phyloP scores from a whole-genome alignment of 2,113 vertebrate species.

The Tapirus terrestris region DNA sequence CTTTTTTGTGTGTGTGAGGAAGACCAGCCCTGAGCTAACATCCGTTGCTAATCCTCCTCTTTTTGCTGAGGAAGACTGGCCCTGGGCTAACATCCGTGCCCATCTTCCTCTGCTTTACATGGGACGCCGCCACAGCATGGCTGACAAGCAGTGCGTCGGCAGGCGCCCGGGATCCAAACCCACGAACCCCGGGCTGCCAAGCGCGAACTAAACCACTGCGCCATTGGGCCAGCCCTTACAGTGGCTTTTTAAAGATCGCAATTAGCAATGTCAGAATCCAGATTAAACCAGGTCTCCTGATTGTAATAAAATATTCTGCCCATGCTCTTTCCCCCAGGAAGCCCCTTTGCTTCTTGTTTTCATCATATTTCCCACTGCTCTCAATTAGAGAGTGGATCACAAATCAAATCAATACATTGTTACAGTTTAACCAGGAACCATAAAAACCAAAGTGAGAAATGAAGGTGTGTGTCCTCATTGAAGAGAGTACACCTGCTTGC shows the following conservation, averaged over 20 bases:
- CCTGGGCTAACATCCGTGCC: too few relatives aligned
- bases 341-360: neutral
- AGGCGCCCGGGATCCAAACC: too few relatives aligned
- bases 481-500: neutral
- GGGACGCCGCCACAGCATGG: too few relatives aligned
- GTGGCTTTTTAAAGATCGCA: neutral
- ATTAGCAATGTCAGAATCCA: neutral
- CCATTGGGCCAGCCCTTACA: neutral
- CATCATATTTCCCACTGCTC: neutral
- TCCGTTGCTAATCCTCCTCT: too few relatives aligned
- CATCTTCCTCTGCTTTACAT: too few relatives aligned
- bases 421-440: neutral
- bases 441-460: neutral
- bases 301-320: neutral
- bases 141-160: too few relatives aligned
- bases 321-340: neutral
- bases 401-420: neutral
- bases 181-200: too few relatives aligned
- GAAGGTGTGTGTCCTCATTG: neutral
- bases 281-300: neutral
- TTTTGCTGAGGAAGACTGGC: too few relatives aligned
- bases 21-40: too few relatives aligned
- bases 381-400: neutral
- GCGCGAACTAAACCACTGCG: too few relatives aligned
- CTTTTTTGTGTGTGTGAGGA: neutral